These are phyloP conservation scores for Ophion slaviceki DNA, from an alignment of 2,888 invertebrate genomes.

Conservation along the genomic window DNA sequence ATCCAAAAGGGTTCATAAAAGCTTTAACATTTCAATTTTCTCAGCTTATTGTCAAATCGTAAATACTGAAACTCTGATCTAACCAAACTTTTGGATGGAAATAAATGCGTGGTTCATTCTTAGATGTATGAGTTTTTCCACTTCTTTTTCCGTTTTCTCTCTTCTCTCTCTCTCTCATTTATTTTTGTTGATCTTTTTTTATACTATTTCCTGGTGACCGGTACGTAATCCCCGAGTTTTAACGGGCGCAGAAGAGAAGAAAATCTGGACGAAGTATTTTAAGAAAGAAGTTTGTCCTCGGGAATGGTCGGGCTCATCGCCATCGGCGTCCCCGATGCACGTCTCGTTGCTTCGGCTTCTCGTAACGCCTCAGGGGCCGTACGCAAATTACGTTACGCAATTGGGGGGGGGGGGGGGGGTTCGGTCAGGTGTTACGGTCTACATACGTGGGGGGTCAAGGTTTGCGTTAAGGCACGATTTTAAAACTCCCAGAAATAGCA, in stretches of 20 bases:
- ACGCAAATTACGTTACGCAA: too few relatives aligned
- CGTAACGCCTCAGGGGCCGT: conserved; percentile 91
- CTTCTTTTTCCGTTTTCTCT: conserved; percentile 25
- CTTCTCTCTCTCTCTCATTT: background rate
- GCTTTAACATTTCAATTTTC: background rate
- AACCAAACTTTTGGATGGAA: background rate
- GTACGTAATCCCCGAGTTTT: conserved; percentile 11
- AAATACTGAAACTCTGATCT: background rate
- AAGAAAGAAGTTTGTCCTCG: conserved; percentile 88
- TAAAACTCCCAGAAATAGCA: too few relatives aligned
- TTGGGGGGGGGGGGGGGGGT: too few relatives aligned
- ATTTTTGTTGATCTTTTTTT: conserved; percentile 1
- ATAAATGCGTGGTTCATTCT: conserved; percentile 1
- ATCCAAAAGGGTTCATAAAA: background rate
- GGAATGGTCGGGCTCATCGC: conserved; percentile 89
- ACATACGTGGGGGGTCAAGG: too few relatives aligned
- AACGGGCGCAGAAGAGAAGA: conserved; percentile 64
- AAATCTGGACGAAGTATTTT: conserved; percentile 68
- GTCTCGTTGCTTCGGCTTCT: conserved; percentile 89
- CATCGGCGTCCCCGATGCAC: conserved; percentile 86
- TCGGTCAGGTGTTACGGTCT: too few relatives aligned
- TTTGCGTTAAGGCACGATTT: too few relatives aligned
- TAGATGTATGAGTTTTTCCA: conserved; percentile 37
- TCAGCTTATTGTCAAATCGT: background rate
- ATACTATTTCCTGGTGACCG: background rate